Percentiles rank a stretch among this genome's conserved stretches.
These are phyloP conservation scores for Acropternis orthonyx DNA, from an alignment of 2,797 vertebrate species.

Conservation along the genomic window DNA sequence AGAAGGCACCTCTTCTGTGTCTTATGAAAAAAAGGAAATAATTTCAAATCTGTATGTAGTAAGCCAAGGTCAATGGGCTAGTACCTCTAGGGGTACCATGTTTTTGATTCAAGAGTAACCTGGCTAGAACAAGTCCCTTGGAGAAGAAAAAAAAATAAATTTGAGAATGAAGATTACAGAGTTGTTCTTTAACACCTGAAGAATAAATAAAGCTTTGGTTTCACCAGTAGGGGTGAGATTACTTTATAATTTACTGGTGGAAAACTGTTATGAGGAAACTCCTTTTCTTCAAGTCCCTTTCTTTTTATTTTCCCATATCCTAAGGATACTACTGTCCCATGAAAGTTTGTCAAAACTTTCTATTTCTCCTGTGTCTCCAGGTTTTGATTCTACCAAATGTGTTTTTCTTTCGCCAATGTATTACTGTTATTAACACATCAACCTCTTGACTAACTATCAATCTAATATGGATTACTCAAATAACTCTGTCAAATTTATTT, in stretches of 20 bases:
- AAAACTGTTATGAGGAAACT: background rate
- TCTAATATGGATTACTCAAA: slow-evolving; percentile 51
- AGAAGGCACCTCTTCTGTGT: background rate
- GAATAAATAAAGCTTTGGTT: background rate
- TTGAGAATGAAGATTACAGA: background rate
- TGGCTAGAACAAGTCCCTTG: background rate
- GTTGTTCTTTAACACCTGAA: background rate
- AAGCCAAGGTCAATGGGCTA: background rate
- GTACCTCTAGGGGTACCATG: background rate
- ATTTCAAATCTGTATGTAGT: background rate
- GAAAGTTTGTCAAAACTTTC: background rate
- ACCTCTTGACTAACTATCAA: slow-evolving; percentile 16
- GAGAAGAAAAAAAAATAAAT: background rate
- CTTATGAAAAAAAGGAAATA: background rate
- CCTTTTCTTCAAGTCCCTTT: background rate
- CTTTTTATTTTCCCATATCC: background rate
- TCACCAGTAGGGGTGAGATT: background rate
- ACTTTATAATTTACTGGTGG: background rate
- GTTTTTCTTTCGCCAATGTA: background rate
- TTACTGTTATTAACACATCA: slow-evolving; percentile 32
- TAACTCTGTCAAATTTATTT: slow-evolving; percentile 45
- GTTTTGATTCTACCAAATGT: background rate
- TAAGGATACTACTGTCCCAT: background rate
- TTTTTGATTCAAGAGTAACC: background rate
- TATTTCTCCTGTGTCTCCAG: background rate